Conservation (phyloP, 2,113 vertebrate genomes). For the Vireo altiloquus region DNA sequence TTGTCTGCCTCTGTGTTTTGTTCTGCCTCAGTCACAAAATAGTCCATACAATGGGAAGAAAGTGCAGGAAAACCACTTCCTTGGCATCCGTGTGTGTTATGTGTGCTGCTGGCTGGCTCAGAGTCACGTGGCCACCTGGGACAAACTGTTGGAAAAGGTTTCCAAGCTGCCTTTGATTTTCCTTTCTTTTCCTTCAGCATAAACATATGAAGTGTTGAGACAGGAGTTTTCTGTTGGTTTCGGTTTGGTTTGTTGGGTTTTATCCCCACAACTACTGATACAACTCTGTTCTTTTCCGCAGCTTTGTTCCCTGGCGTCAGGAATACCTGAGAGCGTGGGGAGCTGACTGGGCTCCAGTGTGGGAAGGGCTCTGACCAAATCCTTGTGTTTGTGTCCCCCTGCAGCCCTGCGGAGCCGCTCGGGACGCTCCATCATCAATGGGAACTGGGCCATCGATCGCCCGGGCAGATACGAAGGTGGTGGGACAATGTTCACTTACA, state of each 20-base stretch:
- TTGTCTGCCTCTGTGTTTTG: neutral
- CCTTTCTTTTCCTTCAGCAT: neutral
- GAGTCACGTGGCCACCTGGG: neutral
- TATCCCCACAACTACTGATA: neutral
- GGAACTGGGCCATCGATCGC: slow-evolving; percentile 96
- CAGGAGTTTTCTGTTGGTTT: neutral
- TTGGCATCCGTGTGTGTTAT: neutral
- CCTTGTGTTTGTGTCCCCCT: neutral
- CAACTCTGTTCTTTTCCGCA: neutral
- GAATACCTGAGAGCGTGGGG: neutral
- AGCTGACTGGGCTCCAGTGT: neutral
- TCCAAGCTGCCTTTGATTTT: neutral
- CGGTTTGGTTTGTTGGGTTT: neutral
- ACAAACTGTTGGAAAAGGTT: neutral
- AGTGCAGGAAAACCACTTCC: neutral
- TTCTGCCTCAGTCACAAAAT: neutral
- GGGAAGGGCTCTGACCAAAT: neutral
- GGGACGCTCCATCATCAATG: slow-evolving; percentile 91
- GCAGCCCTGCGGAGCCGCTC: slow-evolving; percentile 88
- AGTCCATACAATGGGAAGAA: neutral
- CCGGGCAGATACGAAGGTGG: slow-evolving; percentile 91
- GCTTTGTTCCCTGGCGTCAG: neutral
- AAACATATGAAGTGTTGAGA: neutral
- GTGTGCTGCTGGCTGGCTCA: neutral
- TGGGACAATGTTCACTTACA: slow-evolving; percentile 94